Conservation (phyloP, 2,797 vertebrate species). For the Neostethus bicornis region DNA sequence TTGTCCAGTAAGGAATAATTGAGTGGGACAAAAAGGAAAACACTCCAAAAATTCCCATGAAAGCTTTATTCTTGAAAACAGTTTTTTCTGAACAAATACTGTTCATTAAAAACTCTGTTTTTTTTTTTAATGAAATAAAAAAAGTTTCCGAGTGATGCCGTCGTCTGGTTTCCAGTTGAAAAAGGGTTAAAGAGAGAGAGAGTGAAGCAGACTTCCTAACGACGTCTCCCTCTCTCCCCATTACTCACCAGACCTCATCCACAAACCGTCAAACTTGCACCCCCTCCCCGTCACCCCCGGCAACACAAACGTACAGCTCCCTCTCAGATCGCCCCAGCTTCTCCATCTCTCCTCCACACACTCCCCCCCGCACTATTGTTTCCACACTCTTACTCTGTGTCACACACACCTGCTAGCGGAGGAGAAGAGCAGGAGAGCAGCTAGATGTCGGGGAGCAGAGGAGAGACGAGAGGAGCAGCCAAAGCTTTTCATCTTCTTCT, state of each 20-base stretch:
- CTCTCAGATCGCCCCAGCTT: too few species aligned
- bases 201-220: conserved; percentile 37
- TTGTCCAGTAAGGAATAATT: too few species aligned
- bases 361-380: neutral
- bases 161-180: conserved; percentile 27
- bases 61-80: too few species aligned
- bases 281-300: conserved; percentile 15
- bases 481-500: conserved; percentile 11
- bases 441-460: too few species aligned
- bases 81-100: too few species aligned
- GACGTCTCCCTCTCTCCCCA: conserved; percentile 47
- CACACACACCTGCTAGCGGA: conserved; percentile 33
- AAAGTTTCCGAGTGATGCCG: neutral
- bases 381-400: neutral
- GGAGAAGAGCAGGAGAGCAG: conserved; percentile 19
- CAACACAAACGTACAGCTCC: conserved; percentile 17
- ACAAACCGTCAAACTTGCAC: conserved; percentile 42
- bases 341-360: neutral
- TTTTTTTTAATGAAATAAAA: neutral
- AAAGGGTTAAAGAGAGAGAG: conserved; percentile 55
- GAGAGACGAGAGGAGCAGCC: conserved; percentile 21
- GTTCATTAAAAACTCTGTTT: too few species aligned
- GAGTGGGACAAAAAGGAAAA: too few species aligned
- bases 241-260: conserved; percentile 49
- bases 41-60: too few species aligned